These are phyloP conservation scores for Glossosoma conforme DNA, from an alignment of 1,140 invertebrate species.

Conservation along the genomic window DNA sequence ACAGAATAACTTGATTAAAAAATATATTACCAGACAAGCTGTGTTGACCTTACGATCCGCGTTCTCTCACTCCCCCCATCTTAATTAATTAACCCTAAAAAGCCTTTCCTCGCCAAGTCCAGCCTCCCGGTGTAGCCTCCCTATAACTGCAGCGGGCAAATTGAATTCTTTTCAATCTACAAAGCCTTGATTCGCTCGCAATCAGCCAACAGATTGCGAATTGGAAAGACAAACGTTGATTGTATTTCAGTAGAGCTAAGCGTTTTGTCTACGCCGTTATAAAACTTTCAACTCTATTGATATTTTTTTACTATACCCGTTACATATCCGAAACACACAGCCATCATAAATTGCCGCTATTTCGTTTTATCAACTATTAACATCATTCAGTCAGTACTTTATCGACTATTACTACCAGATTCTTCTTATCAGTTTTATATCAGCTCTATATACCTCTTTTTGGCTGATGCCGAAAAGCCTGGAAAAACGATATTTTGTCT, in stretches of 20 bases:
- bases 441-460: too few relatives aligned
- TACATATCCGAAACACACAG: too few relatives aligned
- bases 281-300: neutral
- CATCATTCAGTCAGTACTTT: neutral
- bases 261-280: neutral
- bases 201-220: constrained; percentile 23
- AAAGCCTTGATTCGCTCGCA: constrained; percentile 19
- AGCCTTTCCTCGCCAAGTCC: neutral
- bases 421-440: too few relatives aligned
- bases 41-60: too few relatives aligned
- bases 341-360: too few relatives aligned
- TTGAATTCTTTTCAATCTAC: constrained; percentile 22
- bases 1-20: too few relatives aligned
- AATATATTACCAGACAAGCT: too few relatives aligned
- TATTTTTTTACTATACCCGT: too few relatives aligned
- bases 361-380: neutral
- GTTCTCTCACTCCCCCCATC: too few relatives aligned
- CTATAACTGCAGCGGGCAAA: constrained; percentile 10
- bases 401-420: neutral
- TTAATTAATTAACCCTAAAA: too few relatives aligned
- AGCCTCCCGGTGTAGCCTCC: neutral
- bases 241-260: constrained; percentile 14
- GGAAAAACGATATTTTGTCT: too few relatives aligned
- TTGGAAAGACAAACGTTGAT: constrained; percentile 30
- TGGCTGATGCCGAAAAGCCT: too few relatives aligned